Evolutionary conservation across 37 sponge, comb jelly and placozoan genomes (phyloP), one percentile per base, ranked within the genome.

Genomic region (Halichondria panicea): DNA sequence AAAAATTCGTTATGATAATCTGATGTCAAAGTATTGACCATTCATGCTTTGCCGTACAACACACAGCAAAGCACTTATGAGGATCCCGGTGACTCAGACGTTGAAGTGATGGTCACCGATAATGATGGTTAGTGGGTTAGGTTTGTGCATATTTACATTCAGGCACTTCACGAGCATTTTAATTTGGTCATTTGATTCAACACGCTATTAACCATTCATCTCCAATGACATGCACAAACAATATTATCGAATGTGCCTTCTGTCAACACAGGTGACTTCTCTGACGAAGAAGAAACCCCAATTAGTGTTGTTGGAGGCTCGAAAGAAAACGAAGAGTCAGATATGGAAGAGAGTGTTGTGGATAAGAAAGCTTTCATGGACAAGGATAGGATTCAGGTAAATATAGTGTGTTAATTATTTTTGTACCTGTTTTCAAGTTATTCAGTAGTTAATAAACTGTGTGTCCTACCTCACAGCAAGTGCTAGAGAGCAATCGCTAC

Each of bases 41-140:
- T 50, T 50, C 15, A 50, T 50, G 15, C 18, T 18, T 50, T 12
- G 15, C 12, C 18, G 15, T 18, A 50, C 12, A 19, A 12, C 60
- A 12, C n/a, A 7, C 37, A 78, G 79, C 68, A 78, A 25, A 24
- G 44, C 32, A 68, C 56, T 41, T 78, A 78, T 68, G 79, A 78
- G 0, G 79, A 18, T 68, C 72, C 73, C 27, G 66, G 56, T 50
- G 81, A 81, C 52, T 60, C 62, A 60, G 81, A 70, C 56, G 79
- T 68, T 56, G 79, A 78, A 30, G 43, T 48, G 1, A 40, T 78
- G 19, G 33, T 27, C 24, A 39, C 28, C 31, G 19, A 22, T 13
- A 62, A 21, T 76, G 64, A 76, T 33, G 76, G 76, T 76, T 63
- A 2, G n/a, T 42, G 46, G 46, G 4, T 4, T 63, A 36, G 2